Evolutionary conservation across 2,113 vertebrate genomes (phyloP).

Genomic region (Colossoma macropomum): DNA sequence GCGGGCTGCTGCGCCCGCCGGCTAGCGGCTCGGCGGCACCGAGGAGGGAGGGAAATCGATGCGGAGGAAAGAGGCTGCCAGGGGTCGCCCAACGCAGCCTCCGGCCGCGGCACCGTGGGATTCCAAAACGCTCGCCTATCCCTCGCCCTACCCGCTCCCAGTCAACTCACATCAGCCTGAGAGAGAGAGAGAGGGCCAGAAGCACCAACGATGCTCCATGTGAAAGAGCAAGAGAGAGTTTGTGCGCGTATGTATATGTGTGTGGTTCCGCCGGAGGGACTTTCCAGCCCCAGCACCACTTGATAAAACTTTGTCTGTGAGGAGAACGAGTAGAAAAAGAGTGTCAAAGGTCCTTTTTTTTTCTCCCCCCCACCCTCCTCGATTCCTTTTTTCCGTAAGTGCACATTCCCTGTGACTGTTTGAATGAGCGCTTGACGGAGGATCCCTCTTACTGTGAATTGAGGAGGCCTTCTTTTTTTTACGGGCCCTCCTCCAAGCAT

Average conservation of each 20-base stretch:
- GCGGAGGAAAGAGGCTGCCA: constrained; percentile 79
- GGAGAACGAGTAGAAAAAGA: constrained; percentile 64
- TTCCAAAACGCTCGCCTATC: constrained; percentile 55
- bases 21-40: constrained; percentile 74
- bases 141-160: constrained; percentile 67
- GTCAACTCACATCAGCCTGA: constrained; percentile 65
- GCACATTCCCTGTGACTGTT: constrained; percentile 68
- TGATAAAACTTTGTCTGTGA: constrained; percentile 78
- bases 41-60: constrained; percentile 79
- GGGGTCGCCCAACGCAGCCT: constrained; percentile 79
- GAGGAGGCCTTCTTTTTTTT: constrained; percentile 49
- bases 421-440: constrained; percentile 67
- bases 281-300: constrained; percentile 69
- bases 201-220: constrained; percentile 10
- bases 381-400: constrained; percentile 60
- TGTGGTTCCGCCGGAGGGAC: constrained; percentile 76
- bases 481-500: constrained; percentile 62
- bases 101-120: constrained; percentile 76
- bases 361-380: constrained; percentile 46
- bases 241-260: constrained; percentile 65
- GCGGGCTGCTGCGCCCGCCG: constrained; percentile 73
- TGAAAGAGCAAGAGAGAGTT: constrained; percentile 51
- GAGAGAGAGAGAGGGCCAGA: constrained; percentile 53
- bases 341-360: constrained; percentile 67
- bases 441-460: constrained; percentile 45